Evolutionary conservation across 1,140 invertebrate genomes (phyloP).

Genomic region (Potamilus streckersoni): DNA sequence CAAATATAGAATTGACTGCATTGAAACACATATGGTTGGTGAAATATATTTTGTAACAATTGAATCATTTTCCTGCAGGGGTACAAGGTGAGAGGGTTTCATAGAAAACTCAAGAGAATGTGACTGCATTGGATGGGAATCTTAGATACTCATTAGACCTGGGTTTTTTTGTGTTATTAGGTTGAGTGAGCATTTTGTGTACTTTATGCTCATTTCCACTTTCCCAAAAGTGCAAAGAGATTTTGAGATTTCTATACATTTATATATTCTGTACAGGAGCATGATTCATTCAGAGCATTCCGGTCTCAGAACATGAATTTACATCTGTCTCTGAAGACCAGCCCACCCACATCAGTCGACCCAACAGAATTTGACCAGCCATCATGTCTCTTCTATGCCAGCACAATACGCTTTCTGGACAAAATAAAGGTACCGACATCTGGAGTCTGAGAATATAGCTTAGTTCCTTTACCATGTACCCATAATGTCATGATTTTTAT

Average conservation of each 20-base stretch:
- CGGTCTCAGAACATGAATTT: slow-evolving; percentile 90
- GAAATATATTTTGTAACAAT: no score
- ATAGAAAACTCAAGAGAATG: no score
- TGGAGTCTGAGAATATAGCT: no score
- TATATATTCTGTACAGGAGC: slow-evolving; percentile 72
- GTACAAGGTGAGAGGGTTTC: no score
- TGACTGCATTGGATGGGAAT: no score
- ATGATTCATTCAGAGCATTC: slow-evolving; percentile 83
- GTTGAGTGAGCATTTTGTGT: not conserved
- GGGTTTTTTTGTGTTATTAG: not conserved
- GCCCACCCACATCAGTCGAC: slow-evolving; percentile 66
- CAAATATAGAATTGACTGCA: no score
- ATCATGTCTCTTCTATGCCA: slow-evolving; percentile 88
- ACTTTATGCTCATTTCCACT: not conserved
- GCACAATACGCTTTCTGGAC: slow-evolving; percentile 89
- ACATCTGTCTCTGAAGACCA: slow-evolving; percentile 90
- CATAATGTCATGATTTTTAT: no score
- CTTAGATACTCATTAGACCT: not conserved
- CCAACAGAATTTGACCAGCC: slow-evolving; percentile 68
- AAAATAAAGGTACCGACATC: slow-evolving; percentile 78
- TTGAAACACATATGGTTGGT: no score
- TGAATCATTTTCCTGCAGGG: no score
- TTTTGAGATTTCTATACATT: not conserved
- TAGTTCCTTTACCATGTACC: no score
- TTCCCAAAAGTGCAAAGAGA: not conserved